These are phyloP conservation scores for Crioceris asparagi DNA, from an alignment of 2,888 invertebrate species.

Conservation along the genomic window DNA sequence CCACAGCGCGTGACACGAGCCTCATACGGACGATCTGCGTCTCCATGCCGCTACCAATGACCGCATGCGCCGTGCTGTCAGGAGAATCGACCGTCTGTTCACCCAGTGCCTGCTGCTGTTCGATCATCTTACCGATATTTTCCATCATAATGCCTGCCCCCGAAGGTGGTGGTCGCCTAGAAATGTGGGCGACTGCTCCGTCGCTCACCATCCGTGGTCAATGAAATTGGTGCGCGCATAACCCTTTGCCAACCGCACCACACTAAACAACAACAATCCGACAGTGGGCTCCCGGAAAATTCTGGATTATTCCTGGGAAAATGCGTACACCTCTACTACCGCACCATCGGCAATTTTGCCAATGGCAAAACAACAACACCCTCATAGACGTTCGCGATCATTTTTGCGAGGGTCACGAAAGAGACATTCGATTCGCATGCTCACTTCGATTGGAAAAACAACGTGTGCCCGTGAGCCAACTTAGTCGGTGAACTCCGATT, in stretches of 20 bases:
- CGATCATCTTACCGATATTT: constrained; percentile 49
- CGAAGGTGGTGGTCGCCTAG: not conserved
- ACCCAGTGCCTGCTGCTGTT: constrained; percentile 42
- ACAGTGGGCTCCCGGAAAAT: constrained; percentile 17
- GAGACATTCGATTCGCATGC: constrained; percentile 26
- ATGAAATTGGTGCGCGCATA: not conserved
- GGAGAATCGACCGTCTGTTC: constrained; percentile 43
- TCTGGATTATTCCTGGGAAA: no score
- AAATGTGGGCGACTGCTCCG: not conserved
- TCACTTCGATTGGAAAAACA: constrained; percentile 27
- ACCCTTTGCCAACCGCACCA: not conserved
- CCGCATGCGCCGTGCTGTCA: constrained; percentile 36
- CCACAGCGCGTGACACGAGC: constrained; percentile 38
- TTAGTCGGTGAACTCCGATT: constrained; percentile 31
- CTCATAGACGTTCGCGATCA: constrained; percentile 15
- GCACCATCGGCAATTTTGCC: constrained; percentile 29
- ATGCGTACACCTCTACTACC: no score
- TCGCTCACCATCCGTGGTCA: not conserved
- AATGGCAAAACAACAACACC: constrained; percentile 24
- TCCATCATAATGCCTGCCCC: constrained; percentile 39
- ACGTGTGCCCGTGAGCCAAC: constrained; percentile 24
- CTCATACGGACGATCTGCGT: constrained; percentile 39
- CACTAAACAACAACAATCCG: constrained; percentile 7
- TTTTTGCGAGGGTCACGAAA: constrained; percentile 17
- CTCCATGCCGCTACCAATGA: constrained; percentile 32